phyloP scores from a whole-genome alignment of 2,113 vertebrate species.

The Tragelaphus scriptus region DNA sequence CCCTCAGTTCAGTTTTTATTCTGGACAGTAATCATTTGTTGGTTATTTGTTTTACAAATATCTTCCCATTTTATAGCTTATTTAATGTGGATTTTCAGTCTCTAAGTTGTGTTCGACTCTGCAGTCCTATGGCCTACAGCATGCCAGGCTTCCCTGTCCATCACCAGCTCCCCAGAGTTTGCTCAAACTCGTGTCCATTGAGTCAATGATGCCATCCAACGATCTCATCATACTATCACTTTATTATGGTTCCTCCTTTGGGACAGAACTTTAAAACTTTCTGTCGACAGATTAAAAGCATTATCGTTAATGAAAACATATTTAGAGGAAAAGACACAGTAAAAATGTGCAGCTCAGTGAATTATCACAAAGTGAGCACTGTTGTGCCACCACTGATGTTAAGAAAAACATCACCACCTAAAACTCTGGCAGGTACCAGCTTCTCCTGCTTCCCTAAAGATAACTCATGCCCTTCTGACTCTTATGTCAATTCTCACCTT shows the following conservation, averaged over 20 bases:
- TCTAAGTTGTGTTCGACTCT: not conserved
- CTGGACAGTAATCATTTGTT: not conserved
- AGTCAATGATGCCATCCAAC: not conserved
- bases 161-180: not conserved
- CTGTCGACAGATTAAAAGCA: not conserved
- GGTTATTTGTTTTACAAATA: not conserved
- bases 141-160: not conserved
- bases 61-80: not conserved
- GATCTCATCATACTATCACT: not conserved
- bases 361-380: not conserved
- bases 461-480: too few relatives aligned
- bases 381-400: rapidly evolving
- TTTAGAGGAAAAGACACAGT: not conserved
- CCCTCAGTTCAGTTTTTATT: not conserved
- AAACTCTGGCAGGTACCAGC: rapidly evolving
- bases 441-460: not conserved
- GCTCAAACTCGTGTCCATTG: not conserved
- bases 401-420: not conserved
- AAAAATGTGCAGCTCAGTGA: not conserved
- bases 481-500: not conserved
- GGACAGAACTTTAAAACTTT: not conserved
- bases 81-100: not conserved
- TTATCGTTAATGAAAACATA: not conserved
- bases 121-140: not conserved
- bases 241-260: not conserved